Evolutionary conservation across 2,113 vertebrate species (phyloP), one percentile per base, ranked within the genome.

Genomic region (Ptychochromis oligacanthus): DNA sequence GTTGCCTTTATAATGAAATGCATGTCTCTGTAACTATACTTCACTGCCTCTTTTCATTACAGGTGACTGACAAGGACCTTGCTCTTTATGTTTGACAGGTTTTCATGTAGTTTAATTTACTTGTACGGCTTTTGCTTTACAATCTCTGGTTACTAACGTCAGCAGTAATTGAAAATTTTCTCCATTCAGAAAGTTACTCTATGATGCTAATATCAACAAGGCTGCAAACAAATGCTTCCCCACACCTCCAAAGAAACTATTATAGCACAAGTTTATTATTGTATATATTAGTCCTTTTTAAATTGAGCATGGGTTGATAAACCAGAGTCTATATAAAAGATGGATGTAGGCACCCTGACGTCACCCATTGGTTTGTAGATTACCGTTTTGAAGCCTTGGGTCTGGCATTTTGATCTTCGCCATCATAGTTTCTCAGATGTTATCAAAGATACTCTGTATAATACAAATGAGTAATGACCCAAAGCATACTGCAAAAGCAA

Each of bases 161-260:
- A 31, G 26, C 6, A 13, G 17, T 52, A 70, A 52, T 9, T 0
- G 2, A 40, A 17, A 43, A 52, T 46, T 8, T 46, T 67, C 64
- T 67, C 22, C 14, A 46, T 52, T 52, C 24, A 60, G 18, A 60
- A 67, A 46, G 38, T 26, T 46, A 67, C n/a, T 67, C 38, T 67
- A 26, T 67, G 38, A 22, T 46, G 62, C 22, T 11, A 67, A 46
- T 26, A 67, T 18, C 22, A 49, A 5, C 40, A 1, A 70, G 22
- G 38, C 0, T 26, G 4, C 24, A 67, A 22, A 40, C 22, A 0
- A 0, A 40, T 11, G 22, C 62, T 46, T 67, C 38, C 0, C 38
- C 22, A 18, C 5, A 43, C 10, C 14, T 67, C 15, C 38, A 46
- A 46, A 26, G 38, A 26, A 67, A 46, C 1, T 46, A 46, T 67